Base-by-base conservation (phyloP, 2,888 invertebrate species). In the Nomada ruficornis region DNA sequence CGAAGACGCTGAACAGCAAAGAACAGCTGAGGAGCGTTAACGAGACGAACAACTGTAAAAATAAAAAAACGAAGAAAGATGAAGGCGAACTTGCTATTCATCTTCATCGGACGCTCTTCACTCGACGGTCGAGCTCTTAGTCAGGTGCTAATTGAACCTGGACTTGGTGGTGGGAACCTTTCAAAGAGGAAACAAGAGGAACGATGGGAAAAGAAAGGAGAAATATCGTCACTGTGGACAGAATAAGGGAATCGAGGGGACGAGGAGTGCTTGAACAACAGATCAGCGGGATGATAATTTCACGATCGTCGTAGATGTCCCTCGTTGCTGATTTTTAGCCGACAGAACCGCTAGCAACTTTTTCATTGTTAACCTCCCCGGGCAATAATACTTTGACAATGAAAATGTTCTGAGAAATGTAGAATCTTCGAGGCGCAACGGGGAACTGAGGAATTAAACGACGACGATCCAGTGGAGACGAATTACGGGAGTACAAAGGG, bases 141-240 rank as follows among this genome's bases (percentile, higher is more conserved):
- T 89, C 79, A 68, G 87, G 71, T 64, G 89, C 75, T 87, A 75
- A 85, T 71, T n/a, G 64, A 71, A 80, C 59, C 88, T 87, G 89
- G 89, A 87, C 85, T 77, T 83, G 90, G 87, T 88, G 90, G 90
- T 90, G 90, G 90, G 89, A 84, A 71, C 42, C 72, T 55, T 59
- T 59, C 62, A n/a, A 69, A 9, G 60, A 52, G 70, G 68, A 78
- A 72, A 68, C 55, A 73, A 50, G 63, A 52, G 57, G 68, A 55
- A 59, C 50, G 52, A 77, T 68, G 72, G 70, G 26, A 69, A 54
- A 23, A 60, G 11, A 52, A n/a, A 29, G 11, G n/a, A 2, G 18
- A 29, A 20, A 23, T 55, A 20, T 1, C 26, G 59, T 15, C 4
- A 44, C 36, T 36, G 2, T 15, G n/a, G 26, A 54, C 0, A 47